These are phyloP conservation scores for Coptodon bakossiorum DNA, from an alignment of 2,113 vertebrate genomes.

Conservation along the genomic window DNA sequence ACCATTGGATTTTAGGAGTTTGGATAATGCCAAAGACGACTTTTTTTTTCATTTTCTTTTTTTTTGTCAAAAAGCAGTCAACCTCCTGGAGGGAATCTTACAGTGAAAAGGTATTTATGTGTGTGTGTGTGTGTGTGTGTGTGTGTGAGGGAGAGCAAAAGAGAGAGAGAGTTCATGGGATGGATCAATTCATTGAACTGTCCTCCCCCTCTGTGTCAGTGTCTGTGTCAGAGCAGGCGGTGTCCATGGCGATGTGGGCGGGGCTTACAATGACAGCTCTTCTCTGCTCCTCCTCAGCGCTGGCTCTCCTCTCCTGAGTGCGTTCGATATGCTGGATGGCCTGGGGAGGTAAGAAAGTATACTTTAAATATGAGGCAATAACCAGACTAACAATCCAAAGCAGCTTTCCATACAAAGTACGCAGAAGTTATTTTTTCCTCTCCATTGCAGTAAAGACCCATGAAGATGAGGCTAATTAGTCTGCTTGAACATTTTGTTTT, in stretches of 20 bases:
- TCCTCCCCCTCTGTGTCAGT: slow-evolving; percentile 90
- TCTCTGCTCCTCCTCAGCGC: slow-evolving; percentile 86
- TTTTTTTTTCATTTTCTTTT: not conserved
- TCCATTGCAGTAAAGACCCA: not conserved
- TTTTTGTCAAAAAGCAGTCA: slow-evolving; percentile 40
- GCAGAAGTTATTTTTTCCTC: not conserved
- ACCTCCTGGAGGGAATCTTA: slow-evolving; percentile 63
- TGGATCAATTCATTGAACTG: slow-evolving; percentile 82
- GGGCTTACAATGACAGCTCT: slow-evolving; percentile 90
- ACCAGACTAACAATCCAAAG: not conserved
- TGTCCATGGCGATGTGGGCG: slow-evolving; percentile 72
- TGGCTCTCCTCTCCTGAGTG: slow-evolving; percentile 84
- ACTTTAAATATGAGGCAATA: not conserved
- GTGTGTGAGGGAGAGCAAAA: not conserved
- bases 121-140: fast-evolving
- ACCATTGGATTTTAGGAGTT: slow-evolving; percentile 52
- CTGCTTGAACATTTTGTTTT: not conserved
- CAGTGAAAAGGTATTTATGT: slow-evolving; percentile 48
- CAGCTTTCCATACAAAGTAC: not conserved
- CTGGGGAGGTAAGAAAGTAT: slow-evolving; percentile 49
- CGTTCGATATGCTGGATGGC: slow-evolving; percentile 99
- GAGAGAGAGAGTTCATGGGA: not conserved
- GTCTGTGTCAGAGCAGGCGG: slow-evolving; percentile 86
- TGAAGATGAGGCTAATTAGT: not conserved
- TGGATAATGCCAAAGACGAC: slow-evolving; percentile 48